Base-by-base conservation (phyloP, 2,113 vertebrate species). In the Sinocyclocheilus anshuiensis region DNA sequence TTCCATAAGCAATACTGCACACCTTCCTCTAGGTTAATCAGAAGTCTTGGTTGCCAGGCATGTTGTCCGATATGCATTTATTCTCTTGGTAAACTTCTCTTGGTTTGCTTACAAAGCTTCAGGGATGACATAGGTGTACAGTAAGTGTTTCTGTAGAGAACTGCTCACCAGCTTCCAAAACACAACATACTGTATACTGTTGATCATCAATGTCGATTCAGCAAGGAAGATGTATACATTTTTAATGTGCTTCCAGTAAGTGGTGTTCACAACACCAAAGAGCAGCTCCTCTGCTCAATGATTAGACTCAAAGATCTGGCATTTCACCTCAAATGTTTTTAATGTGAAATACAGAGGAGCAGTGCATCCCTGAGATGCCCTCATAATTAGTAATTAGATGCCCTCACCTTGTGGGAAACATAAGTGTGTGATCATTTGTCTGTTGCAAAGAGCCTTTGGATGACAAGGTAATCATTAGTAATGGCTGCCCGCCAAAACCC, bases 301-400 rank as follows among this genome's bases (percentile, higher is more conserved):
- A 88, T 77, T 67, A 81, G 48, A 77, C 45, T 71, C 18, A 15
- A 63, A 29, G 11, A 39, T 71, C 29, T 69, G n/a, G 8, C 29
- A 33, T 57, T 74, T 57, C 48, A 48, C 6, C 59, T 84, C 12
- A n/a, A 36, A 75, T 77, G 81, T 16, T 29, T 81, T 48, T 39
- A 67, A 74, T 80, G 79, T 85, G 78, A 29, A 24, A 16, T 57
- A 67, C 42, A 55, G 77, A 45, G 29, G 16, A 24, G 22, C 78
- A 67, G 85, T 80, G 84, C 33, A 55, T 85, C 79, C 83, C 81
- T 83, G 75, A 80, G 79, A 86, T 50, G 53, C 20, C 33, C 20
- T 22, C 45, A 84, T 71, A 89, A 89, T 89, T 79, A 87, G 88
- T 74, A 53, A 55, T 53, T 22, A n/a, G n/a, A n/a, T n/a, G n/a